Percentiles rank a stretch among this genome's conserved stretches.
phyloP scores from a whole-genome alignment of 2,113 vertebrate genomes.

The Bucco capensis region DNA sequence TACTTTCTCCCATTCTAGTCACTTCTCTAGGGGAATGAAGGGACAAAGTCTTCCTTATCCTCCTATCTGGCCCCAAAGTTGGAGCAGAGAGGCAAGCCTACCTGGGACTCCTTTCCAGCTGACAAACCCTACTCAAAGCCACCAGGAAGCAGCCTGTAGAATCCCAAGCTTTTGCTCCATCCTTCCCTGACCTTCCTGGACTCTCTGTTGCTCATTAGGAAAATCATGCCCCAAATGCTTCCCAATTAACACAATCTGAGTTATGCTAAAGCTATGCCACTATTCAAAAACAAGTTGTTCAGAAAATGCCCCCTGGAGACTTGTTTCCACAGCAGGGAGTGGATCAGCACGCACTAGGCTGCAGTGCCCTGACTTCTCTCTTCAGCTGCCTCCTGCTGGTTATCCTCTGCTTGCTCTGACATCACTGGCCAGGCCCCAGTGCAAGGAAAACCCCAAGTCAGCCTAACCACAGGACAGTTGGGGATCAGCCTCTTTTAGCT shows the following conservation, averaged over 20 bases:
- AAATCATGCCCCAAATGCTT: not conserved
- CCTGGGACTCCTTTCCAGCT: not conserved
- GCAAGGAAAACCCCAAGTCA: not conserved
- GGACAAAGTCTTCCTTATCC: not conserved
- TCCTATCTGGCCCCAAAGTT: not conserved
- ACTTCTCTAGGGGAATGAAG: not conserved
- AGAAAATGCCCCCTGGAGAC: not conserved
- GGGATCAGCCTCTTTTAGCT: not conserved
- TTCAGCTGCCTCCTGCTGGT: not conserved
- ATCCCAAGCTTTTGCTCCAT: not conserved
- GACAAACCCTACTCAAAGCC: not conserved
- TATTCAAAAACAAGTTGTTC: not conserved
- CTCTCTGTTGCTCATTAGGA: not conserved
- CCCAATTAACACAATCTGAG: not conserved
- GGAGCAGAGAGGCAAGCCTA: not conserved
- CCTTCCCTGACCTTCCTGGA: not conserved
- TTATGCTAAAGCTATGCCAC: not conserved
- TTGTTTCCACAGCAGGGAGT: not conserved
- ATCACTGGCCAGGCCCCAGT: not conserved
- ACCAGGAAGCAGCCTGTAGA: not conserved
- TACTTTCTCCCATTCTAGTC: not conserved
- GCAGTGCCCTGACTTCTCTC: not conserved
- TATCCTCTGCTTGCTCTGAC: not conserved
- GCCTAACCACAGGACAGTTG: slow-evolving; percentile 3
- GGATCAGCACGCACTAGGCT: not conserved